A percentile compares a stretch with the other conserved stretches of the same genome.
Evolutionary conservation across 2,113 vertebrate genomes (phyloP).

Genomic region (Macroglossus sobrinus): DNA sequence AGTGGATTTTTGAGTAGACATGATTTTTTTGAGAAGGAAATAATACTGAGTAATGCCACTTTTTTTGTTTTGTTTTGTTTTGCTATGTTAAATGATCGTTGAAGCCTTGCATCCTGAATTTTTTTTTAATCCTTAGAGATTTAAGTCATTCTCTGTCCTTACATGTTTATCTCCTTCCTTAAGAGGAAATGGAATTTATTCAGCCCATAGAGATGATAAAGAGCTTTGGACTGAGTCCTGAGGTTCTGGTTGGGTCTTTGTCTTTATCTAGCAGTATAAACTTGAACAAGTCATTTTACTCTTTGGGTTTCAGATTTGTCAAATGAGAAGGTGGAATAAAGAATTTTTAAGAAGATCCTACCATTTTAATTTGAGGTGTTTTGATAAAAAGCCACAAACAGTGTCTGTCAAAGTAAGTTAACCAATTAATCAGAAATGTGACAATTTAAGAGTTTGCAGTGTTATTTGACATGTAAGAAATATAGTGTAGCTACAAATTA

Average conservation of each 20-base stretch:
- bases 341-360: conserved; percentile 9
- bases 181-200: conserved; percentile 19
- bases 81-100: background rate
- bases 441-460: background rate
- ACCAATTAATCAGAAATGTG: background rate
- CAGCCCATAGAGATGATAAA: background rate
- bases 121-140: conserved; percentile 14
- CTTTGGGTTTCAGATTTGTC: background rate
- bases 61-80: background rate
- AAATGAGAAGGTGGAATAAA: conserved; percentile 11
- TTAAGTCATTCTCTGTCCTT: conserved; percentile 41
- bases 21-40: background rate
- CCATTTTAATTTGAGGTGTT: conserved; percentile 8
- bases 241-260: background rate
- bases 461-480: background rate
- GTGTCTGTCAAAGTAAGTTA: background rate
- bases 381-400: background rate
- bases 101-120: background rate
- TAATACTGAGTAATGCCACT: background rate
- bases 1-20: background rate
- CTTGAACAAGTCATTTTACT: background rate
- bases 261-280: background rate
- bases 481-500: background rate
- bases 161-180: conserved; percentile 17
- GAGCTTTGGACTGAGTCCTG: background rate